Base-by-base conservation (phyloP, 1,140 invertebrate species). In the Ectropis grisescens region DNA sequence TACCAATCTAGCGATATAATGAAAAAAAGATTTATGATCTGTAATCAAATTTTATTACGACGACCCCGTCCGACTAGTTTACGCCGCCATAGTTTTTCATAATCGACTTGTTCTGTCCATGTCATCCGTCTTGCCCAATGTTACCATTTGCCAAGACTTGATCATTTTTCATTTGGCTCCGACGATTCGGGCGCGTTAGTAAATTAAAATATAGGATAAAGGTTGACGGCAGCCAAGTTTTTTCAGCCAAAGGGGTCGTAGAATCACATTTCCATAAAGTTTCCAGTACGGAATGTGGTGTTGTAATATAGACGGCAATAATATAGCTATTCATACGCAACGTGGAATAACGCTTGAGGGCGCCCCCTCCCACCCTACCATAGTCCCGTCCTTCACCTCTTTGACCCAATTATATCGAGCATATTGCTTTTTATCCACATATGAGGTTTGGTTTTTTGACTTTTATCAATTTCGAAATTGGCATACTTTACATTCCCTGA, bases 1-100 rank as follows among this genome's bases (percentile, higher is more conserved):
- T 38, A 39, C 57, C 54, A 65, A 56, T 60, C 55, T 50, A 44
- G 33, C 47, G 52, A 67, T 64, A 68, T 76, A 79, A 79, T 74
- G 71, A 76, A 75, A 75, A 79, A 68, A 61, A 74, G 75, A 80
- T 80, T 80, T 76, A 80, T 70, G 75, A 68, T 66, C 54, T 72
- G 62, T 70, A 80, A 80, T 80, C 67, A 76, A 70, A 70, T 67
- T 76, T 76, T 76, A 80, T 75, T 69, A 62, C 57, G 41, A 55
- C 54, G 54, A 65, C 51, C 62, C 66, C 52, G 51, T 47, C 40
- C 48, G 33, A 56, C 57, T 58, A 57, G 50, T n/a, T n/a, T n/a
- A n/a, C n/a, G n/a, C n/a, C 26, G 25, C 30, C 16, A 26, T 37
- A 47, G 26, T 34, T 19, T 35, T 28, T 42, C 29, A 37, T 57